phyloP scores from a whole-genome alignment of 2,797 vertebrate genomes.

The Trachurus trachurus region DNA sequence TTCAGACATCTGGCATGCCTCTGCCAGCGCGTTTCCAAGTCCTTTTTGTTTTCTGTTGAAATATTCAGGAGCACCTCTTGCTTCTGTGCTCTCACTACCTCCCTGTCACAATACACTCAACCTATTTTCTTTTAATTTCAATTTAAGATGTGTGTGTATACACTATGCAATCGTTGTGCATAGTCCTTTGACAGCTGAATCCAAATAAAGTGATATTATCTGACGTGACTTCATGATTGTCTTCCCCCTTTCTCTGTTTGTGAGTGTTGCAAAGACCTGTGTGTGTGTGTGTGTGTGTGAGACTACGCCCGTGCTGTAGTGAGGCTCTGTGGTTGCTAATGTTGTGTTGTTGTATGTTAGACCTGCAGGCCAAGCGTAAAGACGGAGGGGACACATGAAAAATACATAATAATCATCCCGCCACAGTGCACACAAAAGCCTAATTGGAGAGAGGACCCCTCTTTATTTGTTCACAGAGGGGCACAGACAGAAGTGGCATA shows the following conservation, averaged over 20 bases:
- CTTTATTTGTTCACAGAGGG: conserved; percentile 59
- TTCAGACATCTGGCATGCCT: conserved; percentile 88
- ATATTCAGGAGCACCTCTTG: conserved; percentile 85
- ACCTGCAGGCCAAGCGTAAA: conserved; percentile 77
- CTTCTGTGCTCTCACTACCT: conserved; percentile 47
- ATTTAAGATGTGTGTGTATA: conserved; percentile 31
- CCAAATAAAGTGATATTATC: conserved; percentile 69
- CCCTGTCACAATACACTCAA: conserved; percentile 87
- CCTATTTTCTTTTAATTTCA: conserved; percentile 59
- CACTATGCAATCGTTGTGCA: conserved; percentile 23
- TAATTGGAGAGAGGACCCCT: conserved; percentile 69
- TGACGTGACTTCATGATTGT: conserved; percentile 49
- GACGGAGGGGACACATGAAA: conserved; percentile 79
- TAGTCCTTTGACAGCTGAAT: conserved; percentile 55
- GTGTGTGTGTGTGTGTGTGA: background rate
- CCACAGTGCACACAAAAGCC: conserved; percentile 75
- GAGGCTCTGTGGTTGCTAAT: conserved; percentile 45
- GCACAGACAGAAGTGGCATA: conserved; percentile 40
- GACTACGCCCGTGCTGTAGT: conserved; percentile 8
- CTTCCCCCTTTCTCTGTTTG: conserved; percentile 17
- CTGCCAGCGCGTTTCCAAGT: conserved; percentile 56
- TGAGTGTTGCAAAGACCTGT: background rate
- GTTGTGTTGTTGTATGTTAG: conserved; percentile 74
- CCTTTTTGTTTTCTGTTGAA: conserved; percentile 86
- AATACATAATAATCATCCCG: conserved; percentile 82